Conservation (phyloP, 30 jellyfish, hydroid and myxozoan genomes). For the Clytia hemisphaerica region DNA sequence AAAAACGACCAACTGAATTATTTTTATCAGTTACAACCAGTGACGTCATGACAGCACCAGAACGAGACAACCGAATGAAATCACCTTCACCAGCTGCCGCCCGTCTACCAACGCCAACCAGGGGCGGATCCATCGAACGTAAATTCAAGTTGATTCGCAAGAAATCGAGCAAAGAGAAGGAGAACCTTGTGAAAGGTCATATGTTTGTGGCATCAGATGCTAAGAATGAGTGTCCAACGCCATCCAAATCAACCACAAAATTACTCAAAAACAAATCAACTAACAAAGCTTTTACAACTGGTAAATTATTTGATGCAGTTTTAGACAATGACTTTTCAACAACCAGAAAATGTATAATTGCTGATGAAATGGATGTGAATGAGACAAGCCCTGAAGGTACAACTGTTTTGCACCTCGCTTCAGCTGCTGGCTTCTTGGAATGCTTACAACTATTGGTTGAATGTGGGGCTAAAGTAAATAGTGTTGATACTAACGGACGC, state of each 20-base stretch:
- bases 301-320: constrained; percentile 26
- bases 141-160: constrained; percentile 9
- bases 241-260: no score
- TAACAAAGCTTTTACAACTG: not conserved
- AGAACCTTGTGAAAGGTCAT: not conserved
- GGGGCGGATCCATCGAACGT: constrained; percentile 5
- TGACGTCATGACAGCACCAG: no score
- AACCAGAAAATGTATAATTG: constrained; percentile 11
- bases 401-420: constrained; percentile 78
- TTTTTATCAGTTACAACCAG: not conserved
- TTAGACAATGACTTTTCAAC: constrained; percentile 10
- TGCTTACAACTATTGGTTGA: constrained; percentile 59
- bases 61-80: not conserved
- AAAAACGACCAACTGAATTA: constrained; percentile 2
- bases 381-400: constrained; percentile 40
- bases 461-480: constrained; percentile 76
- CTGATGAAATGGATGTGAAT: constrained; percentile 23
- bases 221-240: no score
- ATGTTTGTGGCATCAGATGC: not conserved
- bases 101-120: not conserved
- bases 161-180: constrained; percentile 18
- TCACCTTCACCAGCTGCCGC: no score
- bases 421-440: constrained; percentile 60
- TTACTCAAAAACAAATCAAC: constrained; percentile 8
- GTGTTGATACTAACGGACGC: constrained; percentile 32